A percentile compares a stretch with the other conserved stretches of the same genome.
Evolutionary conservation across 2,797 vertebrate genomes (phyloP).

Genomic region (Echeneis naucrates): DNA sequence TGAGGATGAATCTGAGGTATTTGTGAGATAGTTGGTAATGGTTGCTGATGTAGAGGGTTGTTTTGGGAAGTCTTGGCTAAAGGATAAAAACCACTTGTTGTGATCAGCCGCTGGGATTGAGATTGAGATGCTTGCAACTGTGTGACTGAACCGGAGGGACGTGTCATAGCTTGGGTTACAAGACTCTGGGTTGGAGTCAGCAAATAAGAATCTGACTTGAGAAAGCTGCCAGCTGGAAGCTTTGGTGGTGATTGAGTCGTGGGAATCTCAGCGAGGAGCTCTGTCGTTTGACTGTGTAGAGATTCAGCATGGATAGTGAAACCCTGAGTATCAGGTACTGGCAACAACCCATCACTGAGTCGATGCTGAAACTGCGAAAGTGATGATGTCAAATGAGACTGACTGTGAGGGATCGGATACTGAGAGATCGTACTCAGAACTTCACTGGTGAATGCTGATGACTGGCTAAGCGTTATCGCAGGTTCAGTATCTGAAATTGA

Average conservation of each 20-base stretch:
- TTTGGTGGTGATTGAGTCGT: neutral
- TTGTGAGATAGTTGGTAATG: conserved; percentile 19
- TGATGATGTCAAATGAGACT: conserved; percentile 15
- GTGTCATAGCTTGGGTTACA: neutral
- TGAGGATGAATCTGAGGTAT: conserved; percentile 12
- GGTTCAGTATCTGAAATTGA: conserved; percentile 30
- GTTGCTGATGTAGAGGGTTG: conserved; percentile 4
- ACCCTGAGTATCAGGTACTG: neutral
- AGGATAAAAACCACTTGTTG: conserved; percentile 12
- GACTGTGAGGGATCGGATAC: conserved; percentile 18
- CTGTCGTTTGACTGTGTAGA: conserved; percentile 16
- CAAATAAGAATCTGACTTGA: conserved; percentile 15
- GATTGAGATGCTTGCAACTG: neutral
- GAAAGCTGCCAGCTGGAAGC: neutral
- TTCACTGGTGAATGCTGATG: neutral
- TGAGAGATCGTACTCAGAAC: conserved; percentile 19
- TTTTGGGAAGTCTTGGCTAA: conserved; percentile 23
- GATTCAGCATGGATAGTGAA: neutral
- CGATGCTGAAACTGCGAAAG: conserved; percentile 11
- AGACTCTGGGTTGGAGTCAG: conserved; percentile 10
- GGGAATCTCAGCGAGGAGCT: conserved; percentile 8
- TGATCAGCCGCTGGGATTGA: neutral
- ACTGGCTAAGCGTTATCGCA: conserved; percentile 10
- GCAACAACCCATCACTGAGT: neutral
- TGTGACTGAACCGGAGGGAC: neutral